phyloP scores from a whole-genome alignment of 2,113 vertebrate species.

The Aramus guarauna region DNA sequence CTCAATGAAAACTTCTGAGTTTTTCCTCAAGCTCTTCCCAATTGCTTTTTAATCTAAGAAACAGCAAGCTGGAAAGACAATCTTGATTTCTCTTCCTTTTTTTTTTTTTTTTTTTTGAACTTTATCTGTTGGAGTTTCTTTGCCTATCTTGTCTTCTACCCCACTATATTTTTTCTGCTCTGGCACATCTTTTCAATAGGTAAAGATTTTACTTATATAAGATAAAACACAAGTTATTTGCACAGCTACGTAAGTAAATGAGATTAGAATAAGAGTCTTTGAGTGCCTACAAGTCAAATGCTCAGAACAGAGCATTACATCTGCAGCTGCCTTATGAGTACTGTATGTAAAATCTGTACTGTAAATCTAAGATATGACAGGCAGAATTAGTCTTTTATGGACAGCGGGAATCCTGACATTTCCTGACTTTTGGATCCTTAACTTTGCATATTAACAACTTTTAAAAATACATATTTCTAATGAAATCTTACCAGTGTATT shows the following conservation, averaged over 20 bases:
- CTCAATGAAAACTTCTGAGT: background rate
- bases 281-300: background rate
- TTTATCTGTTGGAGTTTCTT: background rate
- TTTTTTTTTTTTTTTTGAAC: background rate
- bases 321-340: background rate
- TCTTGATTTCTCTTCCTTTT: background rate
- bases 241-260: background rate
- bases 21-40: background rate
- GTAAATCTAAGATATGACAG: background rate
- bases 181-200: background rate
- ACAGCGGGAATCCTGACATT: background rate
- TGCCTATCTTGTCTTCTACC: background rate
- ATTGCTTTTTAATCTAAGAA: background rate
- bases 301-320: background rate
- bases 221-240: background rate
- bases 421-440: background rate
- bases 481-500: background rate
- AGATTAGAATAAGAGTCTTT: background rate
- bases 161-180: background rate
- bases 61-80: background rate
- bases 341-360: background rate
- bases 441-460: background rate
- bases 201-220: background rate
- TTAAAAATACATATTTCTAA: background rate
- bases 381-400: background rate